A percentile compares a stretch with the other conserved stretches of the same genome.
These are phyloP conservation scores for Paramuricea clavata DNA, from an alignment of 92 coral and sea anemone genomes.

Conservation along the genomic window DNA sequence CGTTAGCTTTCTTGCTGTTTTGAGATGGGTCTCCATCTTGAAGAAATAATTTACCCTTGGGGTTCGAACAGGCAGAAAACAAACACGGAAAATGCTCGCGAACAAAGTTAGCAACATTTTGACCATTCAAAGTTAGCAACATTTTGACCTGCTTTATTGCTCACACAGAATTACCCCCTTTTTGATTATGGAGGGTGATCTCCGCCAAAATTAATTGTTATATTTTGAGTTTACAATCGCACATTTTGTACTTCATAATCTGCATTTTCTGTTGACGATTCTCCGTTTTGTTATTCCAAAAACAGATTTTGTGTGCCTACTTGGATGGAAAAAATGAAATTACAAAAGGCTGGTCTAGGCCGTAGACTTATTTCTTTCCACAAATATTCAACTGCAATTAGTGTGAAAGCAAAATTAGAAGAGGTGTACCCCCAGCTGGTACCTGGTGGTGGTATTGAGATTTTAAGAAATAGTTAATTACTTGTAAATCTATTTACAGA, in stretches of 20 bases:
- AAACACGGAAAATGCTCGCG: background rate
- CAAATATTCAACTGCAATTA: background rate
- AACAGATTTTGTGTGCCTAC: conserved; percentile 1
- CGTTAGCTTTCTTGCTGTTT: background rate
- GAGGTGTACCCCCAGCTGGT: conserved; percentile 1
- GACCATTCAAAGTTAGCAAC: no score
- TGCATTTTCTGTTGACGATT: background rate
- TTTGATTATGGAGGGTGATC: conserved; percentile 6
- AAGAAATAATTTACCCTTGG: background rate
- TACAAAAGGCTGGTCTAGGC: conserved; percentile 3
- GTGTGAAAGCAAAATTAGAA: conserved; percentile 30
- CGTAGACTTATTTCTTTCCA: background rate
- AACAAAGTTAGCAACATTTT: background rate
- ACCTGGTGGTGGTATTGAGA: background rate
- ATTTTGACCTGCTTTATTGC: no score
- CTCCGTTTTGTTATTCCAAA: background rate
- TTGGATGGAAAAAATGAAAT: background rate
- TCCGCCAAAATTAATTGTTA: background rate
- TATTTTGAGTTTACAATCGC: background rate
- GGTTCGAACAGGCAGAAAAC: background rate
- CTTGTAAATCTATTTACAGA: no score
- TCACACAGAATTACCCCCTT: no score
- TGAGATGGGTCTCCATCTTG: conserved; percentile 22
- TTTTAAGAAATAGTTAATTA: conserved; percentile 15
- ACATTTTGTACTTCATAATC: background rate